Conservation (phyloP, 2,113 vertebrate species). For the Diphyllodes magnificus region DNA sequence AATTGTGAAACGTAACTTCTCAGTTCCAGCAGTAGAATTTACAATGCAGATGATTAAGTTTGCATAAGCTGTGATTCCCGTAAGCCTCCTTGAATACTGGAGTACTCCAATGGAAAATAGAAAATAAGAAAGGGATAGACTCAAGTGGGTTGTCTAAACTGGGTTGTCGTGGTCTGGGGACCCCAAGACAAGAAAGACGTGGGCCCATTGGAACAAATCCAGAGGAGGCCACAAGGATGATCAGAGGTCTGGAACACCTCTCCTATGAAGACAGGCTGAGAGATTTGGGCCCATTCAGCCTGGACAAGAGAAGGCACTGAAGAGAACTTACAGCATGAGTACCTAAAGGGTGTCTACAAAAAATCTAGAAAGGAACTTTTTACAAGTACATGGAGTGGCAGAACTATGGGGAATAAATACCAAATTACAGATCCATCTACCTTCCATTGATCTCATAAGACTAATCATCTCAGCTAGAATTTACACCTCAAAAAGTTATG, state of each 20-base stretch:
- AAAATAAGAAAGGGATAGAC: neutral
- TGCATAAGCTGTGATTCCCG: neutral
- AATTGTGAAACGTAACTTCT: neutral
- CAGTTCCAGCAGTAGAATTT: neutral
- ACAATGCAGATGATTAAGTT: neutral
- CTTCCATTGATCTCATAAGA: neutral
- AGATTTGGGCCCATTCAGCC: neutral
- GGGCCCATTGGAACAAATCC: neutral
- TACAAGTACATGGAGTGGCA: too few species aligned
- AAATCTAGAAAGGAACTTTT: neutral
- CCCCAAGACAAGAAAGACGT: accelerated
- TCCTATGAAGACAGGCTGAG: neutral
- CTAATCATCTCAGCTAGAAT: neutral
- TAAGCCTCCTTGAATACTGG: neutral
- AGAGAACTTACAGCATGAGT: neutral
- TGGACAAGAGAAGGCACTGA: neutral
- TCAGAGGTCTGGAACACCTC: neutral
- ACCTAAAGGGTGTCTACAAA: neutral
- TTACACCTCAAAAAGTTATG: neutral
- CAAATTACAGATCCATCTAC: neutral
- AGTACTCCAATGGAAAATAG: neutral
- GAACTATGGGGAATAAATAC: neutral
- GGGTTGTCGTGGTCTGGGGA: neutral
- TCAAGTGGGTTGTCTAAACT: neutral
- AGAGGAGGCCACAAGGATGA: neutral